Conservation (phyloP, 64 coral and sea anemone genomes). For the Pachyseris speciosa region DNA sequence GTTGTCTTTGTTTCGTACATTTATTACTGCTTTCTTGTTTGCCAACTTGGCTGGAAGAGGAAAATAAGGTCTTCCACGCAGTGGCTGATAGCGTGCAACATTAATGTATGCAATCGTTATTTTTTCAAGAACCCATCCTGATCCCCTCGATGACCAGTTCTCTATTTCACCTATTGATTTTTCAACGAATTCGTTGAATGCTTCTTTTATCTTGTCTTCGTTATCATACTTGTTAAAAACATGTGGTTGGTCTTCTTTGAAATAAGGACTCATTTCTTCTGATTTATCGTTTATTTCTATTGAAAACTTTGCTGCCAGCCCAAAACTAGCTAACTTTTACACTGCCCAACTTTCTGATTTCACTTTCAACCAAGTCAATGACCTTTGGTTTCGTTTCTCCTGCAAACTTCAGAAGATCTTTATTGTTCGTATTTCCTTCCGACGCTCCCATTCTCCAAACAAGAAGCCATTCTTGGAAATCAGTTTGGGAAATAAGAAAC, state of each 20-base stretch:
- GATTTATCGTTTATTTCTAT: not conserved
- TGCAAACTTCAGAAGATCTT: not conserved
- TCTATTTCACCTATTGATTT: not conserved
- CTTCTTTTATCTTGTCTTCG: too few relatives aligned
- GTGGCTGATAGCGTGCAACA: too few relatives aligned
- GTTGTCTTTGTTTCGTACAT: too few relatives aligned
- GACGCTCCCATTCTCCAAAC: not conserved
- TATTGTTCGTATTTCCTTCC: not conserved
- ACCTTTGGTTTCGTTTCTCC: too few relatives aligned
- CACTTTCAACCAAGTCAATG: too few relatives aligned
- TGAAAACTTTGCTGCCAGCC: not conserved
- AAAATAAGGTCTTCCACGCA: too few relatives aligned
- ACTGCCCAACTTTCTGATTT: not conserved
- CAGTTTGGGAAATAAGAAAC: too few relatives aligned
- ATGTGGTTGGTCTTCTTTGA: not conserved
- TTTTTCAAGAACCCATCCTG: not conserved
- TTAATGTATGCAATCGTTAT: not conserved
- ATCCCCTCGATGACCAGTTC: not conserved
- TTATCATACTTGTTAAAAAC: not conserved
- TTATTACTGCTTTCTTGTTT: not conserved
- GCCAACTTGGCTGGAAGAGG: not conserved
- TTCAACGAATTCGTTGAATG: not conserved
- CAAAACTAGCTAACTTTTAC: not conserved
- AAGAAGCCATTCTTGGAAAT: too few relatives aligned
- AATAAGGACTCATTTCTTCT: not conserved